Conservation (phyloP, 2,888 invertebrate genomes). For the Oasisia sp. region DNA sequence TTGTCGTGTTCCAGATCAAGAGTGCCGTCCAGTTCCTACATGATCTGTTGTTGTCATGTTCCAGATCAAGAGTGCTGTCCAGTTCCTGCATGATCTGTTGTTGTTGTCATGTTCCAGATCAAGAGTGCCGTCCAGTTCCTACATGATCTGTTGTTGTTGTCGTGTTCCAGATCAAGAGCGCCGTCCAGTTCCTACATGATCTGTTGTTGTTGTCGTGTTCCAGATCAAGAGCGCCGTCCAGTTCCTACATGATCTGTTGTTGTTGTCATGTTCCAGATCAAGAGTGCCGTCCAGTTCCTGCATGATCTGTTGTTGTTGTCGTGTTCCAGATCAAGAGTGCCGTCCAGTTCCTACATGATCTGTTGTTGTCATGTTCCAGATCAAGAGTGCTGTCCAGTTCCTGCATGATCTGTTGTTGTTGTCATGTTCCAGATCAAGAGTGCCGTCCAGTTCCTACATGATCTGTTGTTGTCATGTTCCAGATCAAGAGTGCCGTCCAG, state of each 20-base stretch:
- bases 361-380: constrained; percentile 31
- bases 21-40: no score
- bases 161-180: background rate
- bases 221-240: background rate
- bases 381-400: no score
- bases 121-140: background rate
- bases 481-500: no score
- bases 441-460: no score
- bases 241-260: no score
- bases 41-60: background rate
- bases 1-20: background rate
- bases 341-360: constrained; percentile 62
- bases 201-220: background rate
- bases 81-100: background rate
- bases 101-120: background rate
- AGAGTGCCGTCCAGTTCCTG: no score
- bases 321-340: constrained; percentile 53
- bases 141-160: no score
- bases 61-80: background rate
- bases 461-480: no score
- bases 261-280: no score
- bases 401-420: no score
- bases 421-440: no score
- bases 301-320: no score
- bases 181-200: background rate